phyloP scores from a whole-genome alignment of 92 coral and sea anemone genomes.

The Diadumene lineata region DNA sequence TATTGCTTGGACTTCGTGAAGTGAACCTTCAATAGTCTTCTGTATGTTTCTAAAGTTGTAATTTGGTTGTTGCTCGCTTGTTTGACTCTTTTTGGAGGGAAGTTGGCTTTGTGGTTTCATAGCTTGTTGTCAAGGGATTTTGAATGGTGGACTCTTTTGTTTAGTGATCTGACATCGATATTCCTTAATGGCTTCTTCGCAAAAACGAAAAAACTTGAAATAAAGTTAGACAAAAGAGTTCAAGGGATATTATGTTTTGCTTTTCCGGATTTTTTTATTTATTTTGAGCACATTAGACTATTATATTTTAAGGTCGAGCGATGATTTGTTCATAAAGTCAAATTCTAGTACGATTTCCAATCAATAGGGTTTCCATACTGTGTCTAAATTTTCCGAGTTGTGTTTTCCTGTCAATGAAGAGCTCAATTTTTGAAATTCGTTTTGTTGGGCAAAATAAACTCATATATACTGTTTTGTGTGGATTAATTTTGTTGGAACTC shows the following conservation, averaged over 20 bases:
- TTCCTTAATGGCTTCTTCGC: constrained; percentile 2
- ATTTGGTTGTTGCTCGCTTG: background rate
- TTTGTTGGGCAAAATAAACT: background rate
- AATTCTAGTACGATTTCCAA: background rate
- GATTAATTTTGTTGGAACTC: too few relatives aligned
- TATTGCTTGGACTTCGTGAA: constrained; percentile 5
- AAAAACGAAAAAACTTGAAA: background rate
- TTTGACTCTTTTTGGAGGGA: background rate
- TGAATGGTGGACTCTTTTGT: background rate
- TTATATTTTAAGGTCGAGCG: too few relatives aligned
- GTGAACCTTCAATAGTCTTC: too few relatives aligned
- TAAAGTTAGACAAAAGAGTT: background rate
- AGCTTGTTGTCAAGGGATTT: constrained; percentile 7
- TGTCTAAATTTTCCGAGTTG: background rate
- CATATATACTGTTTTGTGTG: too few relatives aligned
- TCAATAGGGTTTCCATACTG: background rate
- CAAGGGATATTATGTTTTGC: too few relatives aligned
- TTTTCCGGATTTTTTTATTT: background rate
- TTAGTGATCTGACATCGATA: constrained; percentile 10
- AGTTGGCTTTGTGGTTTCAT: background rate
- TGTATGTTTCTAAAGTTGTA: background rate
- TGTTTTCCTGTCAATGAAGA: background rate
- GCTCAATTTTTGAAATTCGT: too few relatives aligned
- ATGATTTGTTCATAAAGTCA: too few relatives aligned
- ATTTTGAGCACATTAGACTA: background rate